Evolutionary conservation across 2,797 vertebrate genomes (phyloP), one percentile per base, ranked within the genome.

Genomic region (Neosalanx taihuensis): DNA sequence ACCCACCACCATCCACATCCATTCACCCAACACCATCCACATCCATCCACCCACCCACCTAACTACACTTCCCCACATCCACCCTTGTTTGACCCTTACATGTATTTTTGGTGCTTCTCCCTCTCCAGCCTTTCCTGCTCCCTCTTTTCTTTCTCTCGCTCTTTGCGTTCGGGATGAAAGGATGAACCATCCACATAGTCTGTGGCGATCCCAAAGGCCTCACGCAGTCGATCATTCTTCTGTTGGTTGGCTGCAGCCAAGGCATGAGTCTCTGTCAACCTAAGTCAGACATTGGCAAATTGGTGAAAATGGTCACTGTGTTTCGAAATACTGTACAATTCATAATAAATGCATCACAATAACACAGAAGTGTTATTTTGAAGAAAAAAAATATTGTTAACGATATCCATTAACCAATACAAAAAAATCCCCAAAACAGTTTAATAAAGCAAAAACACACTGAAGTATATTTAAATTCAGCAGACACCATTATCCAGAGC

Each of bases 171-270:
- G 0, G 96, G 94, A 35, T 97, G 94, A 78, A 97, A 97, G 56
- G 95, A 96, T 1, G 95, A 96, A 4, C 95, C 95, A 0, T 97
- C 95, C 70, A 97, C 96, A 0, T 97, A 97, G 72, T 92, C 94
- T 4, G 93, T 94, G 78, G 94, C 83, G 68, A 97, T 97, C 20
- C 96, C 96, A 35, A 97, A 97, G 0, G 96, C 96, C 3, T 93
- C 95, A 0, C 95, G 92, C 1, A 97, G 94, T 0, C 94, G 91
- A 80, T 96, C 94, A 1, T 97, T 97, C 86, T 97, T 97, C 87
- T 95, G 94, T 83, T 97, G 96, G 81, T 96, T 97, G 30, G 96
- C 93, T 7, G 96, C 96, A 9, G 96, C 96, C 65, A 97, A 87
- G 64, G 96, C 95, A 23, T 97, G 96, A 0, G 96, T 97, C 85